Percentiles rank a stretch among this genome's conserved stretches.
Conservation (phyloP, 2,797 vertebrate species). For the Dromococcyx pavoninus region DNA sequence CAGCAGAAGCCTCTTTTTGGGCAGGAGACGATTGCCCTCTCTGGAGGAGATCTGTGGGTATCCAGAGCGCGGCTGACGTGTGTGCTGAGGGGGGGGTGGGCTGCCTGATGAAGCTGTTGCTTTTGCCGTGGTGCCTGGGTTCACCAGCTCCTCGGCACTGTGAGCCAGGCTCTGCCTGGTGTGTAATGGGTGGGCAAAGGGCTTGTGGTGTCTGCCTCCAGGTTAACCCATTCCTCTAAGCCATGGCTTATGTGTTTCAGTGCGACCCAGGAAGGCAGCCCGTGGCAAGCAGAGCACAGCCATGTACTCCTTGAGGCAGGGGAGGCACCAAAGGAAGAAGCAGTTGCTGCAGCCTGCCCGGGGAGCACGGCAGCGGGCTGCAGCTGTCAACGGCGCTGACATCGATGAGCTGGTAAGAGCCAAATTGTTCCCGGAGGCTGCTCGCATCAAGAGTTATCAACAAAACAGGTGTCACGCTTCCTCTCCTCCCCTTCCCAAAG, state of each 20-base stretch:
- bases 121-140: rapidly evolving
- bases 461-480: conserved; percentile 49
- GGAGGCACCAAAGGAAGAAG: conserved; percentile 87
- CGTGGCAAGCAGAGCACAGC: conserved; percentile 80
- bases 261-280: conserved; percentile 86
- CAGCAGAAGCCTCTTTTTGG: neutral
- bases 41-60: too few relatives aligned
- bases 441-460: neutral
- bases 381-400: conserved; percentile 83
- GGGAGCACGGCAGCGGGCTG: conserved; percentile 69
- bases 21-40: neutral
- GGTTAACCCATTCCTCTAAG: neutral
- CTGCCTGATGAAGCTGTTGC: neutral
- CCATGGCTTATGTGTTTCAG: conserved; percentile 70
- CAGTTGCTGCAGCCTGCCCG: conserved; percentile 65
- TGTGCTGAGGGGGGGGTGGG: neutral
- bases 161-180: neutral
- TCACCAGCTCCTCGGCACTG: neutral
- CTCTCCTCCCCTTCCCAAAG: neutral
- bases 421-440: neutral
- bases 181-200: neutral
- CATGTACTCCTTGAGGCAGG: conserved; percentile 68
- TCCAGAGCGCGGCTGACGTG: neutral
- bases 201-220: neutral
- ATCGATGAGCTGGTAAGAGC: conserved; percentile 93